Conservation (phyloP, 1,140 invertebrate species). For the Probaryconus sp. region DNA sequence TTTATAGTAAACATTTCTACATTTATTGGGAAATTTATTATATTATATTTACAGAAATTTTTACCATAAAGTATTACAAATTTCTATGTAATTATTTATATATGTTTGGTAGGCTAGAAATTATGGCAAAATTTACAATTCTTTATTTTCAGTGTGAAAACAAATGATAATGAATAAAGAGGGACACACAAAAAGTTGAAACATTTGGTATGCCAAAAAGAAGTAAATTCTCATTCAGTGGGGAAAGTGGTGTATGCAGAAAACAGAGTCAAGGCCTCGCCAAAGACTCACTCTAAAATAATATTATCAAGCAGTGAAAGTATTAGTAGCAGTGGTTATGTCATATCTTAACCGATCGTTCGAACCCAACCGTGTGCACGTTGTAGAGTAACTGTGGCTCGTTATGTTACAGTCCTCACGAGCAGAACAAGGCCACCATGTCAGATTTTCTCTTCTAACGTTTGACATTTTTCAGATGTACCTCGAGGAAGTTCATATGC, state of each 20-base stretch:
- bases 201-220: slow-evolving; percentile 21
- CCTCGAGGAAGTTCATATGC: slow-evolving; percentile 1
- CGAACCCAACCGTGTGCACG: slow-evolving; percentile 45
- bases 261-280: slow-evolving; percentile 73
- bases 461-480: slow-evolving; percentile 1
- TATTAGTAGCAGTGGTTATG: slow-evolving; percentile 66
- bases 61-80: no score
- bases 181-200: not conserved
- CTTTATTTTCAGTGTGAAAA: no score
- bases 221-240: slow-evolving; percentile 42
- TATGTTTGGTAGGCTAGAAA: no score
- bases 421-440: slow-evolving; percentile 62
- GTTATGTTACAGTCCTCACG: slow-evolving; percentile 5
- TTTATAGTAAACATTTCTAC: no score
- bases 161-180: no score
- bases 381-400: not conserved
- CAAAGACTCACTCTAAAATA: slow-evolving; percentile 52
- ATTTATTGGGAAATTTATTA: no score
- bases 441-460: slow-evolving; percentile 43
- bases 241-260: slow-evolving; percentile 56
- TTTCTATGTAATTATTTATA: no score
- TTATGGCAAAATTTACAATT: no score
- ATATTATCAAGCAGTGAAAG: slow-evolving; percentile 70
- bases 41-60: no score
- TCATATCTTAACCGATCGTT: slow-evolving; percentile 62